Percentiles rank a stretch among this genome's conserved stretches.
phyloP scores from a whole-genome alignment of 2,797 vertebrate species.

The Crenuchus spilurus region DNA sequence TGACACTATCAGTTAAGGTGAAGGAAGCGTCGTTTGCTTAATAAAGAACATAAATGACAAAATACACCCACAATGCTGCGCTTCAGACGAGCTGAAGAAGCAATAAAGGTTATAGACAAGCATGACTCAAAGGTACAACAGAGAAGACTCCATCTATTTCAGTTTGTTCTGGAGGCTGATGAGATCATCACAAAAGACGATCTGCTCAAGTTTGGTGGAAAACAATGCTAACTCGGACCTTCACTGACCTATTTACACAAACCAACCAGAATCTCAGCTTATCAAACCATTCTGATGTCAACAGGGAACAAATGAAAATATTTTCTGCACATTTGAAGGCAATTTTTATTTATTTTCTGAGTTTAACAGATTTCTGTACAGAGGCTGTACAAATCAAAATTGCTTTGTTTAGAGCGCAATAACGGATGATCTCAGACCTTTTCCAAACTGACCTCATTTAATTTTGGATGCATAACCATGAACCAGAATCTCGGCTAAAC shows the following conservation, averaged over 20 bases:
- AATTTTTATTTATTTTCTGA: too few species aligned
- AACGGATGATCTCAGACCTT: background rate
- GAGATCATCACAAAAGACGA: background rate
- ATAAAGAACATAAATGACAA: background rate
- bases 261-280: too few species aligned
- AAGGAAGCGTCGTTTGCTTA: background rate
- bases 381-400: too few species aligned
- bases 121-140: background rate
- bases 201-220: too few species aligned
- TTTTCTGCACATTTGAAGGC: too few species aligned
- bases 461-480: background rate
- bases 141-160: background rate
- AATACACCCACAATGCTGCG: background rate
- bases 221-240: too few species aligned
- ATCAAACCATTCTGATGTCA: too few species aligned
- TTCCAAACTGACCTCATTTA: background rate
- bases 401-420: too few species aligned
- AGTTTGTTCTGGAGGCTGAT: background rate
- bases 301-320: too few species aligned
- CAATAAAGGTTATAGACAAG: background rate
- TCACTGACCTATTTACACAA: too few species aligned
- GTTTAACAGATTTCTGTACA: too few species aligned
- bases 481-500: background rate
- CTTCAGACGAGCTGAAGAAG: background rate
- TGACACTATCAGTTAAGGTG: conserved; percentile 8